Conservation (phyloP, 2,888 invertebrate species). For the Campoplex capitator region DNA sequence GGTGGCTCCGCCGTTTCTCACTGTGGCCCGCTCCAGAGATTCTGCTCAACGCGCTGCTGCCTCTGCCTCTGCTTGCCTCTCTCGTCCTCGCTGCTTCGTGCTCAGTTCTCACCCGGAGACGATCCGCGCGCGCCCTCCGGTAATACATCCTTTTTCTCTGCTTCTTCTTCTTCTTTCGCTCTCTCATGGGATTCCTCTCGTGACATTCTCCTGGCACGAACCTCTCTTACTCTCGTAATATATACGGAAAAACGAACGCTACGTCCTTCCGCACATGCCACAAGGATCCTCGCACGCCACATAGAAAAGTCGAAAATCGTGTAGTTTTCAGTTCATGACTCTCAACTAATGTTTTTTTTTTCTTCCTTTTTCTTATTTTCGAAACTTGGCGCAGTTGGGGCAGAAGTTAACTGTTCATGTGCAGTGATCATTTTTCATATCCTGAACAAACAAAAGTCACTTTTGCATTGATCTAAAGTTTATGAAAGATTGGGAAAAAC, state of each 20-base stretch:
- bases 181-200: slow-evolving; percentile 39
- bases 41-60: slow-evolving; percentile 60
- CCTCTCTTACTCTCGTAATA: slow-evolving; percentile 1
- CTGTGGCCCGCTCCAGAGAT: slow-evolving; percentile 67
- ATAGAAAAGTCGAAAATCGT: slow-evolving; percentile 6
- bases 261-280: slow-evolving; percentile 19
- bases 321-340: background rate
- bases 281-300: slow-evolving; percentile 41
- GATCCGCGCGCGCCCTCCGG: slow-evolving; percentile 71
- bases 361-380: background rate
- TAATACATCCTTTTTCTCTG: slow-evolving; percentile 56
- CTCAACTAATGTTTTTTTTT: background rate
- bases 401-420: background rate
- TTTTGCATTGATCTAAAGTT: background rate
- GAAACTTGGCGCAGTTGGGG: slow-evolving; percentile 26
- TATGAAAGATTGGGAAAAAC: background rate
- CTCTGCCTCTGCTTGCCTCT: slow-evolving; percentile 55
- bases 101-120: slow-evolving; percentile 82
- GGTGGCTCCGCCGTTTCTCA: slow-evolving; percentile 67
- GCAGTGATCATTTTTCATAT: background rate
- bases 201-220: slow-evolving; percentile 12
- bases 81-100: slow-evolving; percentile 69
- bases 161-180: slow-evolving; percentile 48
- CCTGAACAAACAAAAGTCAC: background rate
- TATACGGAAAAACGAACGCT: slow-evolving; percentile 9